A percentile compares a stretch with the other conserved stretches of the same genome.
Conservation (phyloP, 2,113 vertebrate species). For the Mustelus asterias region DNA sequence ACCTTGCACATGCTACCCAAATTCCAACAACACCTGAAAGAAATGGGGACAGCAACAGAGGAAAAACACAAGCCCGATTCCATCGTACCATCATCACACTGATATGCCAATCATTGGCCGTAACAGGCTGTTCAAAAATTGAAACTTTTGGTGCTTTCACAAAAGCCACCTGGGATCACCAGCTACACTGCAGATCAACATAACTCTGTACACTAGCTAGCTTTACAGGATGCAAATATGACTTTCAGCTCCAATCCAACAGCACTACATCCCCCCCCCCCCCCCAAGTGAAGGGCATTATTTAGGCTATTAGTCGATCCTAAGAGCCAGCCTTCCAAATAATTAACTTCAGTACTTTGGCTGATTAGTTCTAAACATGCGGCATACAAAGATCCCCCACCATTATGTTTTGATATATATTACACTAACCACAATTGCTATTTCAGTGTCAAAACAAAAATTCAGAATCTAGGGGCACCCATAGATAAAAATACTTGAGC, state of each 20-base stretch:
- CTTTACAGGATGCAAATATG: not conserved
- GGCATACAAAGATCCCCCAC: not conserved
- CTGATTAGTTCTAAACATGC: not conserved
- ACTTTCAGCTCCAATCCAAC: not conserved
- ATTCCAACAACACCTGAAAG: not conserved
- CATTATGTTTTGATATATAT: not conserved
- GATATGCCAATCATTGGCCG: not conserved
- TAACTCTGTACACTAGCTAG: not conserved
- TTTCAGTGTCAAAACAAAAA: not conserved
- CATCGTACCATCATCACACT: not conserved
- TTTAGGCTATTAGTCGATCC: not conserved
- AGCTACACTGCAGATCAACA: not conserved
- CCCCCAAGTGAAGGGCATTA: not conserved
- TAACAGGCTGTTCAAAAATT: not conserved
- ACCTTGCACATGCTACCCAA: not conserved
- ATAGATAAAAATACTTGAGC: not conserved
- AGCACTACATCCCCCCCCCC: no score
- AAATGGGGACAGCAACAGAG: not conserved
- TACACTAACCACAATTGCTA: not conserved
- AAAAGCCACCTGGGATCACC: not conserved
- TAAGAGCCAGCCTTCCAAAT: not conserved
- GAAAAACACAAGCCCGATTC: not conserved
- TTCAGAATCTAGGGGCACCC: not conserved
- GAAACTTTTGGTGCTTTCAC: not conserved
- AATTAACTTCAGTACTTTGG: not conserved